These are phyloP conservation scores for Lonchura striata DNA, from an alignment of 2,113 vertebrate genomes.

Conservation along the genomic window DNA sequence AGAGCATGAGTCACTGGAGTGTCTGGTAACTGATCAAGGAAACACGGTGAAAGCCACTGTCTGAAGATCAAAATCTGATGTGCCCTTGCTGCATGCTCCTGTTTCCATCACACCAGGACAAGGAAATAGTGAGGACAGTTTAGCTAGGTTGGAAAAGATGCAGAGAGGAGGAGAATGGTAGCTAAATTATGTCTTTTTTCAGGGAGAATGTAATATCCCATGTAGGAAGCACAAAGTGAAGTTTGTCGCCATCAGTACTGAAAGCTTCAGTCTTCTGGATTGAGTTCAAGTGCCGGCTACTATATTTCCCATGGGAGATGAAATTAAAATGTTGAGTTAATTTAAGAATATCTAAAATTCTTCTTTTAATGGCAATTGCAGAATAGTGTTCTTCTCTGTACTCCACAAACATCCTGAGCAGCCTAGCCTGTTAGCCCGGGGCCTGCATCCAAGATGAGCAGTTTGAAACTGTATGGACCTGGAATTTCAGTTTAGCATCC, in stretches of 20 bases:
- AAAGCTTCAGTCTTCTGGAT: neutral
- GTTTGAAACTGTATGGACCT: neutral
- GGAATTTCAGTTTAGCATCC: neutral
- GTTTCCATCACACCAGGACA: neutral
- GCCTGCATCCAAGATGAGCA: accelerated
- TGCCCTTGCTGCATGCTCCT: neutral
- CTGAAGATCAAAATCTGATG: neutral
- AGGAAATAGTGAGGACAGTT: neutral
- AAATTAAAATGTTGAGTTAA: neutral
- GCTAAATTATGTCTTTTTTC: neutral
- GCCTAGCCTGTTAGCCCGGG: neutral
- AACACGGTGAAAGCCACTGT: neutral
- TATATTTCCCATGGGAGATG: neutral
- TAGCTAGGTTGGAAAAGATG: neutral
- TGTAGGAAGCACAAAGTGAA: neutral
- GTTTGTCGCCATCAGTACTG: neutral
- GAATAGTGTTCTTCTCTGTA: neutral
- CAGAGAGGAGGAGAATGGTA: neutral
- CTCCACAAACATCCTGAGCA: neutral
- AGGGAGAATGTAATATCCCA: neutral
- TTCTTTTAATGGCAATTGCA: neutral
- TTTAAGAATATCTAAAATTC: neutral
- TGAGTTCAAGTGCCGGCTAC: neutral
- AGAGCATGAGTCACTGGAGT: neutral
- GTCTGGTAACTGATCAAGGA: neutral